A percentile compares a stretch with the other conserved stretches of the same genome.
Conservation (phyloP, 2,113 vertebrate species). For the Psephotus haematonotus region DNA sequence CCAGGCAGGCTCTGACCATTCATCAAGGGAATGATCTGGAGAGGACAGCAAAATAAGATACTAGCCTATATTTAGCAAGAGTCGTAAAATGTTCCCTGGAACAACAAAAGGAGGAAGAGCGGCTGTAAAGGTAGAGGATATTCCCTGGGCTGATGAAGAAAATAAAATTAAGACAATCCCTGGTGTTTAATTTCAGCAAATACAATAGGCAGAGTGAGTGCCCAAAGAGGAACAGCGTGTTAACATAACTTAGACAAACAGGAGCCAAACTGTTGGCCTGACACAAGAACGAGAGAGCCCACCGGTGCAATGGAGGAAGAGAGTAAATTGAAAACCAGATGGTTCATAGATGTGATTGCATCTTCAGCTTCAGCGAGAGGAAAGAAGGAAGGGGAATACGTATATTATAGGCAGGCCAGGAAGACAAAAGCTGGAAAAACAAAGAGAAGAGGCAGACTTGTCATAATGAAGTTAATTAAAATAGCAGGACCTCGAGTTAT, state of each 20-base stretch:
- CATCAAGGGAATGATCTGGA: background rate
- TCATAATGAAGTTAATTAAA: slow-evolving; percentile 69
- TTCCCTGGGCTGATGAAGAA: slow-evolving; percentile 44
- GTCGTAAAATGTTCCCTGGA: background rate
- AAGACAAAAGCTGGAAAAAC: slow-evolving; percentile 56
- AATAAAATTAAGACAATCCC: slow-evolving; percentile 52
- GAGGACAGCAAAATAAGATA: slow-evolving; percentile 10
- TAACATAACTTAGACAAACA: slow-evolving; percentile 62
- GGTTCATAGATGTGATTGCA: slow-evolving; percentile 44
- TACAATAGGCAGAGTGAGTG: background rate
- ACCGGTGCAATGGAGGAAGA: background rate
- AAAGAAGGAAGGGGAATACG: background rate
- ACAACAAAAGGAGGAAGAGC: slow-evolving; percentile 57
- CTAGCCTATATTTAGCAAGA: slow-evolving; percentile 14
- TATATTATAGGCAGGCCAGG: slow-evolving; percentile 25
- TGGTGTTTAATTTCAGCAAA: slow-evolving; percentile 59
- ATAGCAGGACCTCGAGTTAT: slow-evolving; percentile 56
- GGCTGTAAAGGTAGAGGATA: slow-evolving; percentile 34
- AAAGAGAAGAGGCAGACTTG: background rate
- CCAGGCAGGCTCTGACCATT: background rate
- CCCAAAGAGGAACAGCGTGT: slow-evolving; percentile 49
- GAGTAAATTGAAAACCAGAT: slow-evolving; percentile 59
- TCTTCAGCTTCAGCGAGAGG: slow-evolving; percentile 51
- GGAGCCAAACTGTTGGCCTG: slow-evolving; percentile 46
- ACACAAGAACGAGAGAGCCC: slow-evolving; percentile 7